A percentile compares a stretch with the other conserved stretches of the same genome.
phyloP scores from a whole-genome alignment of 2,888 invertebrate genomes.

The Athalia rosae region DNA sequence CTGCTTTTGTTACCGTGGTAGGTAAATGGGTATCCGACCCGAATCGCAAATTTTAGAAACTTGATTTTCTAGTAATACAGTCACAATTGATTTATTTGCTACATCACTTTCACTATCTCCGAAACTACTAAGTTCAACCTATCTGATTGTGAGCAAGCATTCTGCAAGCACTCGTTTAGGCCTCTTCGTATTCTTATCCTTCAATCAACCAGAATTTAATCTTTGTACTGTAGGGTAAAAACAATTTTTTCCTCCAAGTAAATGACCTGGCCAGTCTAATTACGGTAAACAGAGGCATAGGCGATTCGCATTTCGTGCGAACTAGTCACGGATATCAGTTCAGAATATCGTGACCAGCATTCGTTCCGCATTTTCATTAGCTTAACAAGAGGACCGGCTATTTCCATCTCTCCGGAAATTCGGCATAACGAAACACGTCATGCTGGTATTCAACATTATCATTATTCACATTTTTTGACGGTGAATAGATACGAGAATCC shows the following conservation, averaged over 20 bases:
- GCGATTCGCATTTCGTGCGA: slow-evolving; percentile 10
- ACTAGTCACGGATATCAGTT: not conserved
- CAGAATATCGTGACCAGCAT: not conserved
- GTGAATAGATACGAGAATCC: not conserved
- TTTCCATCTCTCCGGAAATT: not conserved
- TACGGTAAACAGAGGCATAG: not conserved
- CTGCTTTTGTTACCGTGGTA: not conserved
- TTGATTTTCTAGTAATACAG: too few relatives aligned
- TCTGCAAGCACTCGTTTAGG: too few relatives aligned
- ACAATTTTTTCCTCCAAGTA: too few relatives aligned
- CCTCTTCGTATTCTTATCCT: too few relatives aligned
- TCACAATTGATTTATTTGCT: too few relatives aligned
- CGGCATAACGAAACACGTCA: not conserved
- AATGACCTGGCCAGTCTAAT: not conserved
- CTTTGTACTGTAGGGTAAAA: too few relatives aligned
- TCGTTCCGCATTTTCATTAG: not conserved
- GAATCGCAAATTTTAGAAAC: not conserved
- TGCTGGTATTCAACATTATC: not conserved
- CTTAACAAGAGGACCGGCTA: not conserved
- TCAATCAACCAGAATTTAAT: too few relatives aligned
- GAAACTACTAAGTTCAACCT: too few relatives aligned
- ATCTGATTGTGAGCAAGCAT: too few relatives aligned
- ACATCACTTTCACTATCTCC: too few relatives aligned
- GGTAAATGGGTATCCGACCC: not conserved
- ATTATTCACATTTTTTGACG: not conserved